A percentile compares a stretch with the other conserved stretches of the same genome.
These are phyloP conservation scores for Brachionus koreanus DNA, from an alignment of 1,140 invertebrate genomes.

Conservation along the genomic window DNA sequence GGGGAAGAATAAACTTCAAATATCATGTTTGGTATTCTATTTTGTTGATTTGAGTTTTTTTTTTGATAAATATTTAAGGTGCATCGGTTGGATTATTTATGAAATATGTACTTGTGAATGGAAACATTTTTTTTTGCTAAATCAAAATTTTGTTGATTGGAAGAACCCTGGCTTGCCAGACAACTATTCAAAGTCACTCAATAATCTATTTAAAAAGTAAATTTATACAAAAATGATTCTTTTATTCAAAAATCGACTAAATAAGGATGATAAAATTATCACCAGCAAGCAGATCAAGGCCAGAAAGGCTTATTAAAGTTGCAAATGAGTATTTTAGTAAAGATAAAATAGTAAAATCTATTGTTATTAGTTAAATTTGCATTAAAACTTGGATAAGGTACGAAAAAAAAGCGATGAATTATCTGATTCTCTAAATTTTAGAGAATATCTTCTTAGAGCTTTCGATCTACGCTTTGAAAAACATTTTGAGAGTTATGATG, in stretches of 20 bases:
- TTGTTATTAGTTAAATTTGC: neutral
- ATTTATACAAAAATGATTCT: neutral
- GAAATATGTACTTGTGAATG: slow-evolving; percentile 41
- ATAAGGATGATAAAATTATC: slow-evolving; percentile 35
- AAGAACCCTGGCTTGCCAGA: neutral
- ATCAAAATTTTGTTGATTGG: slow-evolving; percentile 30
- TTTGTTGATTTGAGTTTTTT: neutral
- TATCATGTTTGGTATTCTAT: slow-evolving; percentile 23
- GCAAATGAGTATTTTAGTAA: slow-evolving; percentile 5
- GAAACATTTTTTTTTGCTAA: neutral
- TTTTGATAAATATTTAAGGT: neutral
- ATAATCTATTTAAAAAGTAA: slow-evolving; percentile 37
- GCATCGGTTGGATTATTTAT: slow-evolving; percentile 39
- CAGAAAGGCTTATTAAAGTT: slow-evolving; percentile 11
- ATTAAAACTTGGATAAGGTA: neutral
- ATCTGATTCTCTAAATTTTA: neutral
- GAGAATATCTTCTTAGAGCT: neutral
- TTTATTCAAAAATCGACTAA: neutral
- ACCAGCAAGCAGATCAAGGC: neutral
- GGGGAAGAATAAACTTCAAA: slow-evolving; percentile 12
- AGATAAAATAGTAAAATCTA: slow-evolving; percentile 8
- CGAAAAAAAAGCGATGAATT: neutral
- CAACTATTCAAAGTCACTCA: slow-evolving; percentile 20
- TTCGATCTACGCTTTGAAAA: neutral
- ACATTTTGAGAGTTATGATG: neutral